A percentile compares a stretch with the other conserved stretches of the same genome.
These are phyloP conservation scores for Linyphia triangularis DNA, from an alignment of 2,888 invertebrate species.

Conservation along the genomic window DNA sequence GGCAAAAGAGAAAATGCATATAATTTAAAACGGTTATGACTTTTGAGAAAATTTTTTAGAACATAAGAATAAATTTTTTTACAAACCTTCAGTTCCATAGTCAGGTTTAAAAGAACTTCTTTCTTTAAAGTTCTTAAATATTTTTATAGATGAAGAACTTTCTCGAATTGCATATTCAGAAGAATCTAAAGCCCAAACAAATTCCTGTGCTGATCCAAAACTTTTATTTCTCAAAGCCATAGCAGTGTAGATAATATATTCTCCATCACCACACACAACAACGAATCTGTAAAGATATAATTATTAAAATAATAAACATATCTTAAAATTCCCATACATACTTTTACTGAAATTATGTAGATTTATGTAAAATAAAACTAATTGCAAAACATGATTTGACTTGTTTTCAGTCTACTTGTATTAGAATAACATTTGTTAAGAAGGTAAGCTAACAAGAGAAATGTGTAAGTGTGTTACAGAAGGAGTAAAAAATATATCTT, in stretches of 20 bases:
- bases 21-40: not conserved
- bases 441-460: no score
- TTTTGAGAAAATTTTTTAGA: not conserved
- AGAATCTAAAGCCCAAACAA: conserved; percentile 98
- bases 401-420: no score
- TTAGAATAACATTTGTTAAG: no score
- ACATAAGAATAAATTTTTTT: no score
- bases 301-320: no score
- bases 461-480: no score
- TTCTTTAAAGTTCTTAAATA: conserved; percentile 99
- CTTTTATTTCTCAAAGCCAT: conserved; percentile 99
- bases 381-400: no score
- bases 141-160: conserved; percentile 91
- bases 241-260: conserved; percentile 99
- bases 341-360: no score
- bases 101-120: conserved; percentile 97
- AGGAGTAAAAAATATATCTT: no score
- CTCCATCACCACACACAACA: conserved; percentile 99
- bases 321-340: no score
- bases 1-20: no score
- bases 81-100: conserved; percentile 93
- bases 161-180: conserved; percentile 91
- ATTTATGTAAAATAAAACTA: no score
- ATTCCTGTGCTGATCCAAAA: conserved; percentile 98
- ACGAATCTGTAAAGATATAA: conserved; percentile 83